Evolutionary conservation across 2,797 vertebrate species (phyloP), one percentile per base, ranked within the genome.

Genomic region (Mycteria americana): DNA sequence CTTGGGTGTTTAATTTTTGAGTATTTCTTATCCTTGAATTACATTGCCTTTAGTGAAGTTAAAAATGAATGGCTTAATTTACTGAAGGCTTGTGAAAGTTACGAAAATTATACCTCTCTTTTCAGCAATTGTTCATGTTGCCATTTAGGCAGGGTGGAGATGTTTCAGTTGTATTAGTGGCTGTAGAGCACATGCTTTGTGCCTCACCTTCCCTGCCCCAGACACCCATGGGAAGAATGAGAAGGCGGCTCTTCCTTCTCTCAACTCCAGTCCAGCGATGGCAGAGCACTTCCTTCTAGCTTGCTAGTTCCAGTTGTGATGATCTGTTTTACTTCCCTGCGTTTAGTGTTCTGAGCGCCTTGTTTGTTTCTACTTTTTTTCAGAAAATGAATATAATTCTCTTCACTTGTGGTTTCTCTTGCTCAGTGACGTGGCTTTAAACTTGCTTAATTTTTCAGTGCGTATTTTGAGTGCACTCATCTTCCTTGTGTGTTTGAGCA

Each of bases 201-300:
- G 37, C 31, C 10, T 76, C 60, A 24, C 14, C 25, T 81, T 72
- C 48, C 9, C 45, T 81, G 51, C 27, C 79, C 28, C 24, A 33
- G 35, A 43, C 35, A 75, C 11, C 33, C 35, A 2, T 25, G 31
- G 37, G 37, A 56, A 74, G 46, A 59, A 22, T 0, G 3, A 64
- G 35, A 45, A 53, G 41, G 8, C 0, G 0, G 45, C 21, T 67
- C 50, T 28, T 41, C 28, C 13, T 74, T 51, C 43, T 68, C 72
- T 45, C 13, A 45, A 0, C 18, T 41, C n/a, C 27, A 22, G 23
- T 7, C 28, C 45, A 68, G 8, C 2, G 0, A 16, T 50, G 18
- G 63, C 50, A 65, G 67, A 64, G 31, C 15, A 22, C 30, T 73
- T 78, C 23, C 10, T 48, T 67, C 48, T 51, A 64, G 51, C 25